A percentile compares a stretch with the other conserved stretches of the same genome.
phyloP scores from a whole-genome alignment of 2,113 vertebrate genomes.

The Isichthys henryi region DNA sequence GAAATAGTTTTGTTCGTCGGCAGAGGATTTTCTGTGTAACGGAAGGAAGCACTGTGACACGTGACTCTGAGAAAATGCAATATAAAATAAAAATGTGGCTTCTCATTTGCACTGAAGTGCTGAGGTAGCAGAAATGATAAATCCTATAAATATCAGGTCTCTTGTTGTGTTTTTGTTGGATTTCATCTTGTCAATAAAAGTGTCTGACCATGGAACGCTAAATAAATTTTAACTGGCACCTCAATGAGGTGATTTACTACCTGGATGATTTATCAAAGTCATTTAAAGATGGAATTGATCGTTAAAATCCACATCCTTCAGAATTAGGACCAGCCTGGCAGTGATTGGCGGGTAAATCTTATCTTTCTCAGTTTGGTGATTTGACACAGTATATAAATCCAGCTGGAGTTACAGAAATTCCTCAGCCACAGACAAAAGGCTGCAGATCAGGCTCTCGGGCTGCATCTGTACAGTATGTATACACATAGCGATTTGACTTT shows the following conservation, averaged over 20 bases:
- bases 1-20: not conserved
- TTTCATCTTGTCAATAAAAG: not conserved
- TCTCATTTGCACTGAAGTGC: not conserved
- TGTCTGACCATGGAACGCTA: not conserved
- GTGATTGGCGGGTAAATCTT: not conserved
- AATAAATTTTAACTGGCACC: not conserved
- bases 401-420: not conserved
- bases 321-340: not conserved
- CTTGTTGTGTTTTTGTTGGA: not conserved
- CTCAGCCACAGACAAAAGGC: not conserved
- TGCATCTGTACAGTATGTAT: not conserved
- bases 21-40: not conserved
- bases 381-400: not conserved
- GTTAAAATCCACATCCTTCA: not conserved
- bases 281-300: not conserved
- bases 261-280: not conserved
- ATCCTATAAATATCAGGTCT: not conserved
- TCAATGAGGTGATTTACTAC: not conserved
- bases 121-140: not conserved
- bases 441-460: not conserved
- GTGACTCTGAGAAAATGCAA: not conserved
- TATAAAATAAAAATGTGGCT: not conserved
- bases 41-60: not conserved
- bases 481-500: not conserved
- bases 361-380: not conserved